A percentile compares a stretch with the other conserved stretches of the same genome.
Conservation (phyloP, 2,113 vertebrate species). For the Mus musculus region GRCm39 chr11:19316501-19317000, state of each 20-base stretch:
- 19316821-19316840: slow-evolving; percentile 84
- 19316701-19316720: slow-evolving; percentile 81
- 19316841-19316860: background rate
- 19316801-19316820: slow-evolving; percentile 82
- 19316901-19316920: background rate
- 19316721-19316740: slow-evolving; percentile 81
- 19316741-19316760: slow-evolving; percentile 76
- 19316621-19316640: slow-evolving; percentile 65
- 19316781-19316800: slow-evolving; percentile 76
- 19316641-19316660: slow-evolving; percentile 67
- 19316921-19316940: slow-evolving; percentile 11
- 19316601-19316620: slow-evolving; percentile 77
- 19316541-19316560: slow-evolving; percentile 37
- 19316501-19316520: slow-evolving; percentile 62
- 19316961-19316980: background rate
- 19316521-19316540: slow-evolving; percentile 38
- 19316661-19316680: slow-evolving; percentile 75
- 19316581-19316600: slow-evolving; percentile 77
- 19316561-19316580: slow-evolving; percentile 79
- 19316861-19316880: background rate
- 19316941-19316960: slow-evolving; percentile 17
- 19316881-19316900: slow-evolving; percentile 14
- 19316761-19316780: slow-evolving; percentile 72
- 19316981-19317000: background rate
- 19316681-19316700: slow-evolving; percentile 80